Percentiles rank a stretch among this genome's conserved stretches.
phyloP scores from a whole-genome alignment of 2,113 vertebrate genomes.

The Planiliza haematocheilus region DNA sequence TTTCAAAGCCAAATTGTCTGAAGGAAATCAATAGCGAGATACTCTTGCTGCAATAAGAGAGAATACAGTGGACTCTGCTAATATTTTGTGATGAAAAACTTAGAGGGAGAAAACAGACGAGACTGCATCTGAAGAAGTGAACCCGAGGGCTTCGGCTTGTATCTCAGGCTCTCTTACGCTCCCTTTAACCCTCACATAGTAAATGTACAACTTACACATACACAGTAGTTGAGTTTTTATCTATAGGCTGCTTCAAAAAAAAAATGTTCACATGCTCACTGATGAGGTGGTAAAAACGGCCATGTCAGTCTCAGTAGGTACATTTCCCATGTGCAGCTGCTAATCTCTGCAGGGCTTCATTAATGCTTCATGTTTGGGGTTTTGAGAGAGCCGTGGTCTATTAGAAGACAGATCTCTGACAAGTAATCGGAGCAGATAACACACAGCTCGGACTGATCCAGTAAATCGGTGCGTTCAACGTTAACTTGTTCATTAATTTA shows the following conservation, averaged over 20 bases:
- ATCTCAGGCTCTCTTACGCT: not conserved
- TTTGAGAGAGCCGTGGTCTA: not conserved
- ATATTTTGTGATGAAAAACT: slow-evolving; percentile 23
- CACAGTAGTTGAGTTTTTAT: not conserved
- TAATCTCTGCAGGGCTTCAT: slow-evolving; percentile 5
- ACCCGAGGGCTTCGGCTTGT: not conserved
- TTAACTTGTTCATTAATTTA: not conserved
- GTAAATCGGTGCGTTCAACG: not conserved
- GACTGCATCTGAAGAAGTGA: slow-evolving; percentile 18
- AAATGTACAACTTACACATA: not conserved
- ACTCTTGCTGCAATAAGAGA: slow-evolving; percentile 20
- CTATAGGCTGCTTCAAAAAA: no score
- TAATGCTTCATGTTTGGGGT: not conserved
- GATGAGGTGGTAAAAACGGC: no score
- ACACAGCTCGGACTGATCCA: not conserved
- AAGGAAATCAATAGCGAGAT: slow-evolving; percentile 50
- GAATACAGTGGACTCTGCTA: slow-evolving; percentile 30
- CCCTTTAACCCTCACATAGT: not conserved
- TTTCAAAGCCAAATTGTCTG: slow-evolving; percentile 43
- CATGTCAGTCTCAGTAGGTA: slow-evolving; percentile 4
- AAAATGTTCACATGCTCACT: no score
- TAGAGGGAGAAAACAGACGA: slow-evolving; percentile 20
- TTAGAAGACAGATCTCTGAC: not conserved
- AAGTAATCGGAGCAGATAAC: slow-evolving; percentile 3
- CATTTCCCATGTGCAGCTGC: not conserved